Conservation (phyloP, 2,797 vertebrate species). For the Takifugu ocellatus region DNA sequence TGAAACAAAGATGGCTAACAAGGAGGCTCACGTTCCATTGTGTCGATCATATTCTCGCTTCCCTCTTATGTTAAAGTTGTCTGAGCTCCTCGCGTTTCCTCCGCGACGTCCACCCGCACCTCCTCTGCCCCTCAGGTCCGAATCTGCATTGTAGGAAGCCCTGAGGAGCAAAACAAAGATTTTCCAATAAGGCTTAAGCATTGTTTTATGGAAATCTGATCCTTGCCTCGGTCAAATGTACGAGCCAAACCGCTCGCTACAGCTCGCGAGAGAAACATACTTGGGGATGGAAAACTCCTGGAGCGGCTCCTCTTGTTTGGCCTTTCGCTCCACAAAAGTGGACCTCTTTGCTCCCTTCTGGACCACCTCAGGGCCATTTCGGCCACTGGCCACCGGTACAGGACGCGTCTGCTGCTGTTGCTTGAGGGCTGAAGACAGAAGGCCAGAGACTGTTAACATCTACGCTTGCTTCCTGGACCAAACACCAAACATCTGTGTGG, state of each 20-base stretch:
- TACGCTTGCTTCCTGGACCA: neutral
- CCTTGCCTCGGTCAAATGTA: neutral
- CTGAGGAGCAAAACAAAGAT: constrained; percentile 31
- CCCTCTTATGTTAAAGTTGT: constrained; percentile 78
- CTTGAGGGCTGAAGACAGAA: constrained; percentile 63
- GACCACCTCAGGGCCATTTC: constrained; percentile 56
- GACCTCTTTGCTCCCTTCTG: constrained; percentile 65
- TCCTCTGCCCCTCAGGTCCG: constrained; percentile 62
- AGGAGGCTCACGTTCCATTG: constrained; percentile 71
- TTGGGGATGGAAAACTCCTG: constrained; percentile 64
- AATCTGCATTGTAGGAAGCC: constrained; percentile 61
- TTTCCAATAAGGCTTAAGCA: neutral
- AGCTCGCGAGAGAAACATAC: constrained; percentile 57
- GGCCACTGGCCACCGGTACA: constrained; percentile 41
- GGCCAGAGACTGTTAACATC: no score
- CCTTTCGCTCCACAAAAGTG: constrained; percentile 58
- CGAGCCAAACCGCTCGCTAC: neutral
- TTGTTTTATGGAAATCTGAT: neutral
- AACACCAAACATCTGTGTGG: neutral
- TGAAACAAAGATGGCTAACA: neutral
- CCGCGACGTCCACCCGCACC: constrained; percentile 69
- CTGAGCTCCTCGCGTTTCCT: constrained; percentile 67
- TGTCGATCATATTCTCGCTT: constrained; percentile 84
- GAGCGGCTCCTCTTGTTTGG: constrained; percentile 58
- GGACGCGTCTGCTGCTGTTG: constrained; percentile 36